A percentile compares a stretch with the other conserved stretches of the same genome.
phyloP scores from a whole-genome alignment of 2,797 vertebrate genomes.

The Hippocampus kuda region DNA sequence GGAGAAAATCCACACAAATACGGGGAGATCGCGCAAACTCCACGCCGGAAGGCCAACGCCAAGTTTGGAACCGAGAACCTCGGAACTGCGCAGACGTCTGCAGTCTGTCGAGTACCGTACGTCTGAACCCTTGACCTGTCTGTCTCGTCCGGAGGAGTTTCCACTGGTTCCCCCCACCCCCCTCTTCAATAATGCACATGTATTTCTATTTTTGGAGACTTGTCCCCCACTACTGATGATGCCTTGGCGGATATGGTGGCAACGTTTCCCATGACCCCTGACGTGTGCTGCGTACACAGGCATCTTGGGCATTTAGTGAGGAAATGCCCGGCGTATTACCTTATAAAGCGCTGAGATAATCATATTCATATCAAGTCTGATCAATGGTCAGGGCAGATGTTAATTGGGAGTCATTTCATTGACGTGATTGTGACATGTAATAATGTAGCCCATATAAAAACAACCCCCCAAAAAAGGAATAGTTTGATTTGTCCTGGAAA shows the following conservation, averaged over 20 bases:
- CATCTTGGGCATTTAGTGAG: constrained; percentile 56
- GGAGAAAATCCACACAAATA: too few species aligned
- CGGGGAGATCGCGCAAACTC: too few species aligned
- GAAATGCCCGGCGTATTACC: constrained; percentile 59
- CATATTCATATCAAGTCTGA: neutral
- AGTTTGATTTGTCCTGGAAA: neutral
- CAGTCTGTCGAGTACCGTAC: neutral
- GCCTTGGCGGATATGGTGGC: constrained; percentile 68
- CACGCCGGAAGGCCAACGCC: too few species aligned
- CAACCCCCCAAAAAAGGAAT: neutral
- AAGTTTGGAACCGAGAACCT: neutral
- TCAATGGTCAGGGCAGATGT: neutral
- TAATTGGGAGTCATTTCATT: neutral
- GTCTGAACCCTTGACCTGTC: constrained; percentile 29
- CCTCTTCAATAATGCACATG: constrained; percentile 52
- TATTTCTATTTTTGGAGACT: constrained; percentile 78
- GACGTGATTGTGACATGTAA: neutral
- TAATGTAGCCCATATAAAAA: neutral
- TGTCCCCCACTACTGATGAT: constrained; percentile 65
- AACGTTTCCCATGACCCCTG: constrained; percentile 78
- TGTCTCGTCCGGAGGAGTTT: constrained; percentile 49
- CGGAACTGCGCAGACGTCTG: neutral
- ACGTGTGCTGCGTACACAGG: constrained; percentile 55
- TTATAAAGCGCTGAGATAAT: constrained; percentile 65
- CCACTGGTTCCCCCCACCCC: constrained; percentile 53